Percentiles rank a stretch among this genome's conserved stretches.
Conservation (phyloP, 1,140 invertebrate genomes). For the Rhynchophorus ferrugineus region DNA sequence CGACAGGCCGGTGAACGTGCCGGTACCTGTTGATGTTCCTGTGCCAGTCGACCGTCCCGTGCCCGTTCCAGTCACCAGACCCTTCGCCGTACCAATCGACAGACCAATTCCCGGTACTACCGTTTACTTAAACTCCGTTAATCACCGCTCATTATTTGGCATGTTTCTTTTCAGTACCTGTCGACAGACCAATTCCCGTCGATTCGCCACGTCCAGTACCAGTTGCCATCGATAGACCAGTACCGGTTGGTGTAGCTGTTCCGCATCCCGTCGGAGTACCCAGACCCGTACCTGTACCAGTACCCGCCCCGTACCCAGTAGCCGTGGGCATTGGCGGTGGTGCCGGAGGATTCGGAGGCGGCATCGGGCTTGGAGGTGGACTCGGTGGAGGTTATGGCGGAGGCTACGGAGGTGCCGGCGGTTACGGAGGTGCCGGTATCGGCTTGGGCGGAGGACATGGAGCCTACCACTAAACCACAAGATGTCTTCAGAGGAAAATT, state of each 20-base stretch:
- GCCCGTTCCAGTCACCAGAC: constrained; percentile 37
- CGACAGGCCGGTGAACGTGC: constrained; percentile 30
- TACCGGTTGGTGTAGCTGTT: constrained; percentile 26
- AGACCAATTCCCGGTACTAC: constrained; percentile 29
- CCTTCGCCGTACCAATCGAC: constrained; percentile 38
- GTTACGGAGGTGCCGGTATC: constrained; percentile 5
- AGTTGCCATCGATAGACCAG: constrained; percentile 23
- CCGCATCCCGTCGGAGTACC: constrained; percentile 13
- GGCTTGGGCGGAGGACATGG: constrained; percentile 1
- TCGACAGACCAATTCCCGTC: constrained; percentile 39
- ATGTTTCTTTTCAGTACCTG: constrained; percentile 27
- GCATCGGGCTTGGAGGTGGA: constrained; percentile 13
- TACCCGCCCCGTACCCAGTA: constrained; percentile 24
- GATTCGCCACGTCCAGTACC: constrained; percentile 29
- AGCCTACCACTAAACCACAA: too few species aligned
- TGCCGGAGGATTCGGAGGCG: constrained; percentile 5
- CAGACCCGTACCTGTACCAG: constrained; percentile 22
- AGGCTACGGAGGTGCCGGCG: not conserved
- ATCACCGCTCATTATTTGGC: not conserved
- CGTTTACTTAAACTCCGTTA: constrained; percentile 34
- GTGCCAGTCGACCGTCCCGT: constrained; percentile 26
- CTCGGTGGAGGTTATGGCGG: constrained; percentile 6
- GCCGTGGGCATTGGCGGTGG: constrained; percentile 1
- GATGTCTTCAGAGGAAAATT: too few species aligned
- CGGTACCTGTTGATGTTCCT: constrained; percentile 25